phyloP scores from a whole-genome alignment of 2,797 vertebrate genomes.

The Pristis pectinata region DNA sequence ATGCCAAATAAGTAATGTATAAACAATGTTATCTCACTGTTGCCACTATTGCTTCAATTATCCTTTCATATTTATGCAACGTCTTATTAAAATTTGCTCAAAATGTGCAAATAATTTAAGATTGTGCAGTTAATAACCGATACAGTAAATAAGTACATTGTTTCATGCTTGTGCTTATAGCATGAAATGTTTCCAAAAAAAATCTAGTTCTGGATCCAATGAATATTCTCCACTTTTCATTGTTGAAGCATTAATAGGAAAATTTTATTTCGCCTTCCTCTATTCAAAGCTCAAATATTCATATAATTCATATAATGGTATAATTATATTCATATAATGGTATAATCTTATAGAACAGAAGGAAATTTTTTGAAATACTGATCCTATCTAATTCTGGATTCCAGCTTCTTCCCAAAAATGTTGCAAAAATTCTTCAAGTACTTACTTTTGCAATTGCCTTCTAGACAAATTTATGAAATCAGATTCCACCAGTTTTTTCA shows the following conservation, averaged over 20 bases:
- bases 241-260: neutral
- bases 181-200: neutral
- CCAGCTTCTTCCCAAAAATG: no score
- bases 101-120: neutral
- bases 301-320: no score
- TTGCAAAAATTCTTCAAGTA: no score
- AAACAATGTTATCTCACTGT: neutral
- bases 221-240: neutral
- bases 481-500: no score
- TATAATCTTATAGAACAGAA: no score
- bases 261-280: neutral
- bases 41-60: neutral
- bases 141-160: neutral
- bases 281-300: neutral
- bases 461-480: no score
- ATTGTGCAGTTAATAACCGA: neutral
- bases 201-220: neutral
- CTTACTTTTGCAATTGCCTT: no score
- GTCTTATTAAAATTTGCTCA: neutral
- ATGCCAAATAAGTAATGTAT: neutral
- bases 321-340: neutral
- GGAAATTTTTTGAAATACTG: no score
- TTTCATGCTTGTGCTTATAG: neutral
- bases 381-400: no score
- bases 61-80: neutral